phyloP scores from a whole-genome alignment of 2,797 vertebrate genomes.

The Karalla daura region DNA sequence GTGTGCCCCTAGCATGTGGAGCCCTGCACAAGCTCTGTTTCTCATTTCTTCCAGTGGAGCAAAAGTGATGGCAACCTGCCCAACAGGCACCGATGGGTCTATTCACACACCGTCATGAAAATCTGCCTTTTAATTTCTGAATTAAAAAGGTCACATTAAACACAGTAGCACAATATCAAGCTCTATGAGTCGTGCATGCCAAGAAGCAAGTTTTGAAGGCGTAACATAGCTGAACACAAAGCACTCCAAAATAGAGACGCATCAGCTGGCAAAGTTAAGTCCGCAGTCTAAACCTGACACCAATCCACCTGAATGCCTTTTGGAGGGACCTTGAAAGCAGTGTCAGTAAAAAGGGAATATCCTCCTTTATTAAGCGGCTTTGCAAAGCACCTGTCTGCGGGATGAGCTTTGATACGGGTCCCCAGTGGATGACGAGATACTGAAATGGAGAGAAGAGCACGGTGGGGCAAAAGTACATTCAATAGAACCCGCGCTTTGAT shows the following conservation, averaged over 20 bases:
- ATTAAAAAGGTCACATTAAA: neutral
- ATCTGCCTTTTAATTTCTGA: neutral
- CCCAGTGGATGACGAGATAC: conserved; percentile 11
- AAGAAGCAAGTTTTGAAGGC: neutral
- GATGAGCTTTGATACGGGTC: conserved; percentile 8
- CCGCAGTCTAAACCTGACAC: neutral
- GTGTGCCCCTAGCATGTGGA: too few relatives aligned
- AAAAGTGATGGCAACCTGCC: neutral
- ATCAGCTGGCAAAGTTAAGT: conserved; percentile 4
- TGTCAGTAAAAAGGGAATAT: conserved; percentile 12
- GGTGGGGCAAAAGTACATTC: conserved; percentile 4
- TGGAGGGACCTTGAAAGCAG: conserved; percentile 18
- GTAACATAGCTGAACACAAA: neutral
- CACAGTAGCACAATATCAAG: neutral
- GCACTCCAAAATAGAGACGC: neutral
- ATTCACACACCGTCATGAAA: neutral
- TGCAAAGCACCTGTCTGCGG: conserved; percentile 11
- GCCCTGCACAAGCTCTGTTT: too few relatives aligned
- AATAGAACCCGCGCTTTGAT: conserved; percentile 6
- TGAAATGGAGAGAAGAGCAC: conserved; percentile 5
- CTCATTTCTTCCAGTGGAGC: neutral
- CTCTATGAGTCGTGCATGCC: neutral
- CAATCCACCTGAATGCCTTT: conserved; percentile 19
- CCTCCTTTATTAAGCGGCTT: neutral
- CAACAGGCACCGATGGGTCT: conserved; percentile 2